Conservation (phyloP, 2,113 vertebrate species). For the Forbesichthys agassizii region DNA sequence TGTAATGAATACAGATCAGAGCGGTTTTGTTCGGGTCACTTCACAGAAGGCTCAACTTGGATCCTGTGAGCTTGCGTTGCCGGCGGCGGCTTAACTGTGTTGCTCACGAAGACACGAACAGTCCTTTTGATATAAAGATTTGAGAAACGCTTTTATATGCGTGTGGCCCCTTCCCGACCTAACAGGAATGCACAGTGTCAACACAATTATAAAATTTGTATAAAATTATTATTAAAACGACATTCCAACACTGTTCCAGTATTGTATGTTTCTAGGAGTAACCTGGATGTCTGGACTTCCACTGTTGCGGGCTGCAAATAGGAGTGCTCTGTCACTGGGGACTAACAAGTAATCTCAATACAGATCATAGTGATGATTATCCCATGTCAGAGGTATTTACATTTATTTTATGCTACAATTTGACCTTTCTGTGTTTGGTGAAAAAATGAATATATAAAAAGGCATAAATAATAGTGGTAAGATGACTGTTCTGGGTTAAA, state of each 20-base stretch:
- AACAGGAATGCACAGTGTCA: constrained; percentile 17
- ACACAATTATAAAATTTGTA: constrained; percentile 9
- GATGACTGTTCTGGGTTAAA: too few relatives aligned
- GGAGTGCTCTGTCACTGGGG: background rate
- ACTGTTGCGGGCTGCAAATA: background rate
- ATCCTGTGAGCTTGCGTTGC: constrained; percentile 59
- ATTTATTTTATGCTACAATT: background rate
- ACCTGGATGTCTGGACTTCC: background rate
- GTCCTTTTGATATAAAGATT: constrained; percentile 45
- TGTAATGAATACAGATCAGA: constrained; percentile 72
- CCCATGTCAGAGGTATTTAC: background rate
- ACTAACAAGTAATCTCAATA: background rate
- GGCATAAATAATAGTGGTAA: too few relatives aligned
- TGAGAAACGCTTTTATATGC: constrained; percentile 39
- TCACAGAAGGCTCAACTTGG: constrained; percentile 62
- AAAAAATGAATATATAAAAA: too few relatives aligned
- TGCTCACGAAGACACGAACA: constrained; percentile 47
- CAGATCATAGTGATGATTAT: background rate
- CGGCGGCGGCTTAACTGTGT: constrained; percentile 40
- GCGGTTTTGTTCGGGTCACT: constrained; percentile 63
- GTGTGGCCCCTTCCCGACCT: constrained; percentile 37
- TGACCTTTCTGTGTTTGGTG: background rate
- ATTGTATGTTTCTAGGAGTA: background rate
- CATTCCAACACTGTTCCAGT: background rate
- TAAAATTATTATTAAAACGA: background rate